phyloP scores from a whole-genome alignment of 2,797 vertebrate genomes.

The Mycteria americana region DNA sequence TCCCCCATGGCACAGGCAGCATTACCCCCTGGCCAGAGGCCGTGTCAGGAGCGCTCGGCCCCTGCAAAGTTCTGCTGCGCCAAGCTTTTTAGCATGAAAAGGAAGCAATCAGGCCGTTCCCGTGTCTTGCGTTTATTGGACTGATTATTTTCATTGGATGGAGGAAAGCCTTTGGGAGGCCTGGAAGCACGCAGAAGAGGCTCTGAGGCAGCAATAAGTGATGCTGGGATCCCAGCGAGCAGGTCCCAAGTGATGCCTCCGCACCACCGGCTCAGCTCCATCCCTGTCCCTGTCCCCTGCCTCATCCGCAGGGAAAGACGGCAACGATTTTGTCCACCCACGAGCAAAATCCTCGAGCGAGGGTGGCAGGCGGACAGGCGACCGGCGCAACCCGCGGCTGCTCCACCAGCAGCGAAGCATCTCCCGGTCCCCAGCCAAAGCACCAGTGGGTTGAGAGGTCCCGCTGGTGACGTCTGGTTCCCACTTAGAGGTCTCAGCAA shows the following conservation, averaged over 20 bases:
- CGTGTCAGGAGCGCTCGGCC: background rate
- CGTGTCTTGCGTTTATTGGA: background rate
- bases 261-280: background rate
- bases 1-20: background rate
- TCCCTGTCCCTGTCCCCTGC: background rate
- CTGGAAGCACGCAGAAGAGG: background rate
- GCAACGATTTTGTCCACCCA: background rate
- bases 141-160: background rate
- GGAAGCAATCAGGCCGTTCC: slow-evolving; percentile 3
- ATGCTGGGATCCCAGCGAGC: background rate
- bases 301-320: background rate
- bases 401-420: background rate
- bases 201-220: background rate
- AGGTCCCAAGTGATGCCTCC: background rate
- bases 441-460: background rate
- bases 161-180: slow-evolving; percentile 3
- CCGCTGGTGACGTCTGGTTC: background rate
- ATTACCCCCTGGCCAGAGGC: rapidly evolving
- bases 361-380: background rate
- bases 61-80: background rate
- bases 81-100: background rate
- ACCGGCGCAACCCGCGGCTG: rapidly evolving
- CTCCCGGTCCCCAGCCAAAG: background rate
- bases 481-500: slow-evolving; percentile 9
- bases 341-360: background rate